Conservation (phyloP, 92 coral and sea anemone genomes). For the Anthopleura xanthogrammica region DNA sequence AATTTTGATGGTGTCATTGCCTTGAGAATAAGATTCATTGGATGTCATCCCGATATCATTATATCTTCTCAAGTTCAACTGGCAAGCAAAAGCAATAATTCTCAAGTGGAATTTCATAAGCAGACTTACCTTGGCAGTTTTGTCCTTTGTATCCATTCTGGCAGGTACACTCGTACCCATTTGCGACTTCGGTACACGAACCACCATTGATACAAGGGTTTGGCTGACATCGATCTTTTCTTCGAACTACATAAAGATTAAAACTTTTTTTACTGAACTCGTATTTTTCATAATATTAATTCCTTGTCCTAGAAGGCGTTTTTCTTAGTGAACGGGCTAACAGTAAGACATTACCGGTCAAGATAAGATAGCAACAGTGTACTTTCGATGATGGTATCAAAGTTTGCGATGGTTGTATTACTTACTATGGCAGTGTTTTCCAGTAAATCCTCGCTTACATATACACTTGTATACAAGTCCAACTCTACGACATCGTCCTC, state of each 20-base stretch:
- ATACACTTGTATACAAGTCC: constrained; percentile 63
- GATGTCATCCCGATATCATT: not conserved
- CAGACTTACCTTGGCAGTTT: constrained; percentile 68
- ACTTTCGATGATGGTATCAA: not conserved
- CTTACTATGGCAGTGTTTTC: constrained; percentile 78
- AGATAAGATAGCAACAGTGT: too few species aligned
- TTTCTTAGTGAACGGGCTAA: too few species aligned
- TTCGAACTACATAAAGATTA: not conserved
- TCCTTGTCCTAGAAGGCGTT: too few species aligned
- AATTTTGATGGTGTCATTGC: too few species aligned
- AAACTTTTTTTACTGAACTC: too few species aligned
- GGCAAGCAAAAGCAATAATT: not conserved
- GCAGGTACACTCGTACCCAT: constrained; percentile 94
- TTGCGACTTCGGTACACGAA: constrained; percentile 76
- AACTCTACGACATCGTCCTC: constrained; percentile 70
- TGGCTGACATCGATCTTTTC: constrained; percentile 45
- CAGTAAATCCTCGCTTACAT: constrained; percentile 74
- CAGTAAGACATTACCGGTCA: too few species aligned
- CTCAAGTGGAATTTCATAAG: too few species aligned
- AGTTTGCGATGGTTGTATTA: not conserved
- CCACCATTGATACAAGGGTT: constrained; percentile 95
- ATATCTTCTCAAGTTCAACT: not conserved
- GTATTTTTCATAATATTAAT: too few species aligned
- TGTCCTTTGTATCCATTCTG: constrained; percentile 81
- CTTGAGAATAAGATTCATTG: not conserved